Evolutionary conservation across 1,140 invertebrate genomes (phyloP).

Genomic region (Sarcophaga bullata): DNA sequence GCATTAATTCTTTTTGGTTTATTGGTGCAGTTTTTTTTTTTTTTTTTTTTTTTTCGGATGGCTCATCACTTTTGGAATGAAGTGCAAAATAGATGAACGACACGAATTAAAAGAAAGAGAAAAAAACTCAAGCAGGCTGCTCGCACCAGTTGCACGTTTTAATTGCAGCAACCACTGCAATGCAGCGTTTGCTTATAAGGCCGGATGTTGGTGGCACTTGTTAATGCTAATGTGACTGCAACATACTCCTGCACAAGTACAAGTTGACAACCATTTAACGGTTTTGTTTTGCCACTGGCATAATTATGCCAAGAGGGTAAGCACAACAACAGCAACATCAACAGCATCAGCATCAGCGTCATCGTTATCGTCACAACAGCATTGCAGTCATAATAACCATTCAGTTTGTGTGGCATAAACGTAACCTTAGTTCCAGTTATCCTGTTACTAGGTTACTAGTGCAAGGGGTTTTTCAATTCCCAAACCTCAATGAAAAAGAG

Average conservation of each 20-base stretch:
- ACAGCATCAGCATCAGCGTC: background rate
- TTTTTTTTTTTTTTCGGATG: background rate
- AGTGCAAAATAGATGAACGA: background rate
- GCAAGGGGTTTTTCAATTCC: constrained; percentile 28
- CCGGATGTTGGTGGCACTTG: background rate
- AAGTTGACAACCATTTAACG: constrained; percentile 24
- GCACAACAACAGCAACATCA: background rate
- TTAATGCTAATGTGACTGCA: constrained; percentile 16
- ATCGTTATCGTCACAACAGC: background rate
- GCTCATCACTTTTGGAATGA: background rate
- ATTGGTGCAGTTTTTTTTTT: background rate
- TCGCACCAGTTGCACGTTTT: too few relatives aligned
- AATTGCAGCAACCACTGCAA: background rate
- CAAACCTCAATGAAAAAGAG: background rate
- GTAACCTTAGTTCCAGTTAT: constrained; percentile 34
- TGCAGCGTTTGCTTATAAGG: background rate
- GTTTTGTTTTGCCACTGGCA: background rate
- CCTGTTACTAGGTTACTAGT: constrained; percentile 34
- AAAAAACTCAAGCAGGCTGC: too few relatives aligned
- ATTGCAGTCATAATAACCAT: background rate
- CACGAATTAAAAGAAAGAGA: too few relatives aligned
- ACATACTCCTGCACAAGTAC: background rate
- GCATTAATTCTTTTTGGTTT: background rate
- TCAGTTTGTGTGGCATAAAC: background rate
- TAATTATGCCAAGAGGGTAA: constrained; percentile 28